Evolutionary conservation across 1,140 invertebrate genomes (phyloP), one percentile per base, ranked within the genome.

Genomic region (Monomorium pharaonis): DNA sequence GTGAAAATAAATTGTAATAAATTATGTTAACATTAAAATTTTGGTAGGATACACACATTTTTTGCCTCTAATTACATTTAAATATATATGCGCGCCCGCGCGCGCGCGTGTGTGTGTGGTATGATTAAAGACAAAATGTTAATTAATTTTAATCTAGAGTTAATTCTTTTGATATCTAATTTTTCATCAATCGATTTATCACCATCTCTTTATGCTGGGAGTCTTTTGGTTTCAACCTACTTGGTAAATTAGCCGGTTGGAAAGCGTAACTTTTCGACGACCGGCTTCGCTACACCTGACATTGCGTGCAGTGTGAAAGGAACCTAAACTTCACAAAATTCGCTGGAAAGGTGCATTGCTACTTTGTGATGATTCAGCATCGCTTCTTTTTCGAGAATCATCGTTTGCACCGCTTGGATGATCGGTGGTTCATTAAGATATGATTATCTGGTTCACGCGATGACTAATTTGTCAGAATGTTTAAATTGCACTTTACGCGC

Each of bases 321-420:
- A 54, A 75, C 49, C 54, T 80, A 21, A 75, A 63, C 75, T 27
- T 58, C 76, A 70, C 54, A 24, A 18, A 44, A 16, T 14, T 63
- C 24, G 49, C 27, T 21, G 69, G 56, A 76, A 74, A 83, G 54
- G 72, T 89, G 78, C 88, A 44, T 84, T 87, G 88, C 63, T 78
- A 89, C 72, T 60, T 81, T 44, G 86, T 54, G 85, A 87, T 89
- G 88, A 89, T 65, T 89, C 88, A 89, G 74, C 44, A 89, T 84
- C 78, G 58, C 54, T 83, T 60, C 78, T 88, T 89, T 89, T 89
- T 60, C 60, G 33, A 89, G 78, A 89, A 88, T 86, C 85, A 60
- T 62, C 58, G 80, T 42, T 65, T 74, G 72, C 44, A 81, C 63
- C 51, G 54, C 30, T 54, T 54, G 51, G n/a, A 33, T n/a, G 49